phyloP scores from a whole-genome alignment of 2,888 invertebrate genomes.

The Cabera pusaria region DNA sequence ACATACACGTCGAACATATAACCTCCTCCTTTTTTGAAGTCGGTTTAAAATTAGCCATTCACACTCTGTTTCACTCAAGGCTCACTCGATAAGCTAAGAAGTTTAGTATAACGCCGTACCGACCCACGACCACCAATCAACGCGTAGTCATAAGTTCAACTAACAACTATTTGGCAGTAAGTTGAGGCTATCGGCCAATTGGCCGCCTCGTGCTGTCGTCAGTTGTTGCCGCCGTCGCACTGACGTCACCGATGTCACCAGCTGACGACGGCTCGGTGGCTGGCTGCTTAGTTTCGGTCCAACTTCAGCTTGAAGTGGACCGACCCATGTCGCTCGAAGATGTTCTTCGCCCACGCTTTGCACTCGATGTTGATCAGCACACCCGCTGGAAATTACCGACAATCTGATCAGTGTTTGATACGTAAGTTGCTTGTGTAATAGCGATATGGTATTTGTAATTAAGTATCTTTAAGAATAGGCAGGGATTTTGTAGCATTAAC shows the following conservation, averaged over 20 bases:
- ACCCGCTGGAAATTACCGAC: slow-evolving; percentile 84
- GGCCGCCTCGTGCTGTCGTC: slow-evolving; percentile 23
- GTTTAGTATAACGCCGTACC: slow-evolving; percentile 23
- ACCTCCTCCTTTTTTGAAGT: too few species aligned
- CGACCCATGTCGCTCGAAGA: slow-evolving; percentile 93
- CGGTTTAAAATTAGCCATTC: slow-evolving; percentile 35
- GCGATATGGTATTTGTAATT: too few species aligned
- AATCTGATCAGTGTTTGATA: not conserved
- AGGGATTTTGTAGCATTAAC: too few species aligned
- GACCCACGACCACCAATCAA: slow-evolving; percentile 39
- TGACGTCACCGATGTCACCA: slow-evolving; percentile 30
- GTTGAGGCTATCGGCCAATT: slow-evolving; percentile 39
- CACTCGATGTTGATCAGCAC: slow-evolving; percentile 96
- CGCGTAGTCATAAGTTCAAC: slow-evolving; percentile 41
- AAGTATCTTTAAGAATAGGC: too few species aligned
- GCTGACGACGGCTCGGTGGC: slow-evolving; percentile 39
- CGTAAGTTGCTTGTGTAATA: too few species aligned
- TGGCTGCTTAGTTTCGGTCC: slow-evolving; percentile 82
- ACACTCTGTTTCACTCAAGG: slow-evolving; percentile 18
- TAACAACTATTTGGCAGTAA: slow-evolving; percentile 47
- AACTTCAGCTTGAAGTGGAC: slow-evolving; percentile 98
- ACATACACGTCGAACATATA: too few species aligned
- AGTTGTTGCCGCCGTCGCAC: slow-evolving; percentile 2
- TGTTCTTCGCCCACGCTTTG: slow-evolving; percentile 96
- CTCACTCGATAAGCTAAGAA: slow-evolving; percentile 27